Conservation (phyloP, 2,888 invertebrate species). For the Aleiodes leptofemur region DNA sequence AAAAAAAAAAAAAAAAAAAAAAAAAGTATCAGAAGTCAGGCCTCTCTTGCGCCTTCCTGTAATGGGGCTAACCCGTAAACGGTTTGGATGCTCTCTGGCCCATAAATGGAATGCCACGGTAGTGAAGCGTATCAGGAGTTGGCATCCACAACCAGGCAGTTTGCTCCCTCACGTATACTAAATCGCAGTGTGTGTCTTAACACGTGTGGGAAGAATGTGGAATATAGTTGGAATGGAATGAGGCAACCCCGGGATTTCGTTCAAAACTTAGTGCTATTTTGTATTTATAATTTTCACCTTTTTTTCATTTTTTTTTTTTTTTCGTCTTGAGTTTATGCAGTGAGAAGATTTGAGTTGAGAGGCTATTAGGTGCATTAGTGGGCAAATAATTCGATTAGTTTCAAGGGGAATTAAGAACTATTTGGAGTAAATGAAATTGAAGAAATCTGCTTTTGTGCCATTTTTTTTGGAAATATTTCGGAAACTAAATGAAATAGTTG, state of each 20-base stretch:
- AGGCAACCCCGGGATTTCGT: slow-evolving; percentile 64
- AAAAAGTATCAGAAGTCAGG: slow-evolving; percentile 28
- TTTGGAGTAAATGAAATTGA: too few relatives aligned
- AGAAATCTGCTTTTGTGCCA: too few relatives aligned
- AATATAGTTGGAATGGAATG: slow-evolving; percentile 71
- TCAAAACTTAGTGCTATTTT: slow-evolving; percentile 5
- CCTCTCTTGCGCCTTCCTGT: slow-evolving; percentile 53
- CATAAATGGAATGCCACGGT: slow-evolving; percentile 66
- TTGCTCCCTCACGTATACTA: slow-evolving; percentile 62
- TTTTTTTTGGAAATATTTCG: too few relatives aligned
- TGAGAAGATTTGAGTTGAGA: too few relatives aligned
- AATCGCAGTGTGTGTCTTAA: slow-evolving; percentile 62
- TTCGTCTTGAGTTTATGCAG: too few relatives aligned
- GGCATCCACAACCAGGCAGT: slow-evolving; percentile 61
- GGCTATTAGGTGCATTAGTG: too few relatives aligned
- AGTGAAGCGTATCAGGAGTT: slow-evolving; percentile 66
- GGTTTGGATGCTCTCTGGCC: slow-evolving; percentile 69
- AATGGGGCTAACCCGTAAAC: slow-evolving; percentile 63
- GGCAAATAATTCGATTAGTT: too few relatives aligned
- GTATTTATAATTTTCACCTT: too few relatives aligned
- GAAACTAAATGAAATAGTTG: too few relatives aligned
- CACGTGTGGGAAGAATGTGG: slow-evolving; percentile 74
- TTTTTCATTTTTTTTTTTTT: too few relatives aligned
- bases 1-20: neutral
- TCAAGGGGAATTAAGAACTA: too few relatives aligned